A percentile compares a stretch with the other conserved stretches of the same genome.
phyloP scores from a whole-genome alignment of 2,797 vertebrate genomes.

The Rallus crepitans region DNA sequence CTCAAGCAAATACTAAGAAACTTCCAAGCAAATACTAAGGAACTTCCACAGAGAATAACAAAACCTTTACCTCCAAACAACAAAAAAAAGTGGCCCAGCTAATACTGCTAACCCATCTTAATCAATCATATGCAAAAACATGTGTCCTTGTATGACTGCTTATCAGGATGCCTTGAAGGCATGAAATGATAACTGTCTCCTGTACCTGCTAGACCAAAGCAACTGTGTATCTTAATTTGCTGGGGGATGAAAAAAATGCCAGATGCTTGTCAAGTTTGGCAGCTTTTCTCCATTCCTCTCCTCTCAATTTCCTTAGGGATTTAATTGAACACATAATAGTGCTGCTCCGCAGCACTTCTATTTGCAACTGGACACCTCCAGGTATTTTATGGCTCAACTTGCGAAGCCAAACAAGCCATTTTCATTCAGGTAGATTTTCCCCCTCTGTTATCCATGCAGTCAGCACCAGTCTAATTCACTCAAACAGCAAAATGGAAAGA shows the following conservation, averaged over 20 bases:
- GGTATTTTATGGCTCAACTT: not conserved
- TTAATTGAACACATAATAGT: not conserved
- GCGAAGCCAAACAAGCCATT: not conserved
- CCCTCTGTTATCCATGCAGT: not conserved
- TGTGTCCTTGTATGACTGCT: no score
- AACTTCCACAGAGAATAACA: not conserved
- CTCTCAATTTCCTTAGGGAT: not conserved
- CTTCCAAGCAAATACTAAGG: not conserved
- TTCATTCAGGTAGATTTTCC: not conserved
- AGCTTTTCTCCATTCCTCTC: not conserved
- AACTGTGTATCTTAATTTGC: not conserved
- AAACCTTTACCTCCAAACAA: not conserved
- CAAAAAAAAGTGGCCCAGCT: not conserved
- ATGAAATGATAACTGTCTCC: not conserved
- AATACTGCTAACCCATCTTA: not conserved
- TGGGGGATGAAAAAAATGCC: not conserved
- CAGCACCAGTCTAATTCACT: not conserved
- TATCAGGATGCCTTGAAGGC: not conserved
- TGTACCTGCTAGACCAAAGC: not conserved
- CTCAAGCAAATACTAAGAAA: not conserved
- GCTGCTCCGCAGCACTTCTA: not conserved
- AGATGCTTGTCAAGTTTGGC: not conserved
- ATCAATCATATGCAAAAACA: not conserved
- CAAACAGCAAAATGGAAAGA: not conserved
- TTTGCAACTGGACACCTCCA: not conserved